phyloP scores from a whole-genome alignment of 2,113 vertebrate genomes.

The Saccopteryx bilineata region DNA sequence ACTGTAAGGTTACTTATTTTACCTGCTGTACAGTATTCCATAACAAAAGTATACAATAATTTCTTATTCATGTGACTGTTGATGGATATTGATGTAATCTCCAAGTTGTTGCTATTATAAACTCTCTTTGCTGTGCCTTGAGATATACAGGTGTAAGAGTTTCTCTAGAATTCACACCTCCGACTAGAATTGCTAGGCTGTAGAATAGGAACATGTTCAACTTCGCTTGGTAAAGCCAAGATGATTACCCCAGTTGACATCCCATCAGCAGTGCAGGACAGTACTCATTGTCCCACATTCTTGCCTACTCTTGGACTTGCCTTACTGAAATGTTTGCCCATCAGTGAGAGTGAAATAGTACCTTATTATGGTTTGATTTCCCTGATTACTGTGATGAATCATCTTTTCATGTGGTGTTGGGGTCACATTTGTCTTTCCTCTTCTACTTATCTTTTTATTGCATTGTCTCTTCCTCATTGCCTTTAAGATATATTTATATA shows the following conservation, averaged over 20 bases:
- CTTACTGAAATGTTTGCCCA: not conserved
- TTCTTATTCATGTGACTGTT: not conserved
- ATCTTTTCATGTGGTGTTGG: not conserved
- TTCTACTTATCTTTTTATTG: not conserved
- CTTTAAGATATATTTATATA: not conserved
- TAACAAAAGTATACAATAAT: not conserved
- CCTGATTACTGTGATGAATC: not conserved
- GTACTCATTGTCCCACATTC: not conserved
- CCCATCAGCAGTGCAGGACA: not conserved
- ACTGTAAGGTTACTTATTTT: conserved; percentile 22
- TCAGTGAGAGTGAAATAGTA: not conserved
- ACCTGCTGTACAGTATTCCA: not conserved
- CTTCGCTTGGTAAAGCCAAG: not conserved
- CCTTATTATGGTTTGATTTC: not conserved
- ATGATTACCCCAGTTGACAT: not conserved
- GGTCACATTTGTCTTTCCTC: not conserved
- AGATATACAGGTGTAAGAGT: not conserved
- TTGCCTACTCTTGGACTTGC: not conserved
- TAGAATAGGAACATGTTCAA: not conserved
- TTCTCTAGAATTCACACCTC: not conserved
- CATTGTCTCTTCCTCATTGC: not conserved
- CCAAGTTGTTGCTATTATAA: not conserved
- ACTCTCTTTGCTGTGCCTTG: not conserved
- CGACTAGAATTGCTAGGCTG: not conserved
- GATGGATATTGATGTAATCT: not conserved